Evolutionary conservation across 2,888 invertebrate genomes (phyloP).

Genomic region (Pristionchus exspectatus): DNA sequence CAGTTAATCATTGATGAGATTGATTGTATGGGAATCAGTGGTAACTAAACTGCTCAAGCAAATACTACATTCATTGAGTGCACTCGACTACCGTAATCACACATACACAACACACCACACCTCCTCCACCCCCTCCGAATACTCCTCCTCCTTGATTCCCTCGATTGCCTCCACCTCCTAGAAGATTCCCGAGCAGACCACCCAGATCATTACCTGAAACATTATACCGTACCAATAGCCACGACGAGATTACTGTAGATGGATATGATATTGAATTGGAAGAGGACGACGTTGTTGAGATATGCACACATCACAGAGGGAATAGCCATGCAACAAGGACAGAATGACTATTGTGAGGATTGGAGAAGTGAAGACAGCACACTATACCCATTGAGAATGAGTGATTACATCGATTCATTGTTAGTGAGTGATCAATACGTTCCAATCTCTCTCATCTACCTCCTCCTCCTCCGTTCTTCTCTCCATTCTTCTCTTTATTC

Average conservation of each 20-base stretch:
- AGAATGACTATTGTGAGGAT: background rate
- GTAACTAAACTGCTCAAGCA: background rate
- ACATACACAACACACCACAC: constrained; percentile 10
- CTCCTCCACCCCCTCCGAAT: constrained; percentile 56
- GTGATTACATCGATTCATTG: background rate
- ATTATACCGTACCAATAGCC: background rate
- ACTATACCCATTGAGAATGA: background rate
- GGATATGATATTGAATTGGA: background rate
- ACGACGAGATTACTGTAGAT: constrained; percentile 6
- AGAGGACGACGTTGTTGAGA: background rate
- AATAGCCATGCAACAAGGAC: background rate
- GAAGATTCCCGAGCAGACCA: constrained; percentile 61
- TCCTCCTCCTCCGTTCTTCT: constrained; percentile 34
- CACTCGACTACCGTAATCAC: constrained; percentile 20
- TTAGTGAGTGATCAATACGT: background rate
- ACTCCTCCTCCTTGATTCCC: constrained; percentile 54
- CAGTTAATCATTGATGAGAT: background rate
- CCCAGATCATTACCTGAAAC: constrained; percentile 60
- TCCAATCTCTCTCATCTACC: constrained; percentile 2
- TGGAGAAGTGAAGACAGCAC: background rate
- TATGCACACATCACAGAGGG: background rate
- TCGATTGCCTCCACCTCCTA: constrained; percentile 66
- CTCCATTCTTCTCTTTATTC: constrained; percentile 56
- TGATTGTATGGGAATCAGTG: background rate
- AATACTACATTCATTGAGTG: background rate